These are phyloP conservation scores for Pseudorhombus dupliciocellatus DNA, from an alignment of 2,113 vertebrate genomes.

Conservation along the genomic window DNA sequence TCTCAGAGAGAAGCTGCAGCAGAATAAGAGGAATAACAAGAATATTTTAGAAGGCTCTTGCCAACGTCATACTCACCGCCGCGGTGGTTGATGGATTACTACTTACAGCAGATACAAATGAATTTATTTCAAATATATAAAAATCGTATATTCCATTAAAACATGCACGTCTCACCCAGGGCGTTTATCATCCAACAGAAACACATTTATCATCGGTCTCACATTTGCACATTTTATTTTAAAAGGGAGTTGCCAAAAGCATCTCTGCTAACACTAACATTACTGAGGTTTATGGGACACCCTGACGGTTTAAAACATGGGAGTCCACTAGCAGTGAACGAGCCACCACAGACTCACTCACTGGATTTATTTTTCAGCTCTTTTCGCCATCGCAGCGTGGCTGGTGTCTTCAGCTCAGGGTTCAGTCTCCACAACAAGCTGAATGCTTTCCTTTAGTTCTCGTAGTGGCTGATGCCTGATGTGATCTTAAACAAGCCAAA, in stretches of 20 bases:
- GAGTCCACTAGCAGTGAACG: constrained; percentile 52
- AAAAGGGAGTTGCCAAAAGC: constrained; percentile 26
- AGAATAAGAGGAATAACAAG: too few species aligned
- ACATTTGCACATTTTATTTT: constrained; percentile 5
- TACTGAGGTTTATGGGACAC: constrained; percentile 70
- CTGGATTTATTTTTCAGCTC: constrained; percentile 44
- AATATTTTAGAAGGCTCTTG: constrained; percentile 41
- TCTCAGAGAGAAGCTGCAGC: constrained; percentile 26
- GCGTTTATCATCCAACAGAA: background rate
- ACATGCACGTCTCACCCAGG: background rate
- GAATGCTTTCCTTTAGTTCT: background rate
- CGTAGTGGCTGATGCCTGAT: background rate
- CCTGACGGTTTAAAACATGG: constrained; percentile 53
- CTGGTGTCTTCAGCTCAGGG: background rate
- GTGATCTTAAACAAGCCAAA: background rate
- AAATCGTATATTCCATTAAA: background rate
- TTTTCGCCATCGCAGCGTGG: constrained; percentile 36
- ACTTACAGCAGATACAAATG: background rate
- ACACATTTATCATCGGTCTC: constrained; percentile 9
- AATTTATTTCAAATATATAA: background rate
- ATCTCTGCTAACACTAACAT: constrained; percentile 61
- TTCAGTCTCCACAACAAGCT: background rate
- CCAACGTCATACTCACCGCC: constrained; percentile 13
- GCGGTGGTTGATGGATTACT: background rate
- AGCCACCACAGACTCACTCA: constrained; percentile 21